Base-by-base conservation (phyloP, 2,113 vertebrate species). In the Pseudopodoces humilis region DNA sequence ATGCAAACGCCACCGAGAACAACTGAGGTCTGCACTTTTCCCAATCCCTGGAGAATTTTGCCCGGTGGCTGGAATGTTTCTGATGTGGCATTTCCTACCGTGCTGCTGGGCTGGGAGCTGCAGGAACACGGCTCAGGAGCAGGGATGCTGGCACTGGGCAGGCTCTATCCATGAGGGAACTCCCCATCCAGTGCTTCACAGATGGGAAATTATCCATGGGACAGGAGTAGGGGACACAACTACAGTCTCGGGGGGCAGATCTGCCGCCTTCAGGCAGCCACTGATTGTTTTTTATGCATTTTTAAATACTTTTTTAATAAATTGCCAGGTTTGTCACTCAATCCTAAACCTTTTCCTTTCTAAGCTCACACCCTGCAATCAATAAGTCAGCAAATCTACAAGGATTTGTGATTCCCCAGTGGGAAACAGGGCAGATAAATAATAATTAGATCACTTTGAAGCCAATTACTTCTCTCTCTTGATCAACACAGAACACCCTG, bases 1-100 rank as follows among this genome's bases (percentile, higher is more conserved):
- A 98, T 98, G 98, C 94, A 86, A 95, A 97, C 55, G 91, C 96
- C 95, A 93, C 65, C 78, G 88, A 96, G 96, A 95, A 92, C 60
- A 67, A 89, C 94, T 70, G 14, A 84, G 88, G 58, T 53, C 65
- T 92, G 87, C 92, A 83, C 39, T 95, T 96, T 86, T 76, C 95
- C 77, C 75, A 23, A 4, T 52, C 80, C 49, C 62, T 86, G 44
- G 27, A 67, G 41, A 30, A 2, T 69, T 79, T 65, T 74, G 59
- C 52, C 33, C 31, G 2, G 82, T 41, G 87, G 33, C 50, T 28
- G 71, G 93, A 94, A 53, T 46, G 56, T 75, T 52, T 90, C 24
- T 94, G 86, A 94, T 76, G 88, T 95, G 96, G 94, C 83, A 58
- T 89, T 68, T 89, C 79, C 79, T 37, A 16, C 55, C 28, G 1